Conservation (phyloP, 1,140 invertebrate species). For the Drosophila cardini region DNA sequence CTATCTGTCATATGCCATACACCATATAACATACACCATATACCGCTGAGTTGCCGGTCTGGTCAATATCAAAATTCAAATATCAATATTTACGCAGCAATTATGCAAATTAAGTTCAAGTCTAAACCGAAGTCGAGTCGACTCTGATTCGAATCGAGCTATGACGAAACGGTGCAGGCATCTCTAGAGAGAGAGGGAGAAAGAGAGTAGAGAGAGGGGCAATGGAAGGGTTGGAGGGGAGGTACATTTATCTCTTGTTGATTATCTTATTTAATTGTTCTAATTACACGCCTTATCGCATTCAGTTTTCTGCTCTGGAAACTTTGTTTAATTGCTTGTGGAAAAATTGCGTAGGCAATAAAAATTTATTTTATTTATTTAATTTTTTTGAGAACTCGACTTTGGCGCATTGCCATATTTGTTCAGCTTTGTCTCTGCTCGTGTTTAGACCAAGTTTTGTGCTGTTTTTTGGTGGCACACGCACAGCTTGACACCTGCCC, state of each 20-base stretch:
- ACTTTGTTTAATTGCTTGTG: conserved; percentile 63
- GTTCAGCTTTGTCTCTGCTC: conserved; percentile 15
- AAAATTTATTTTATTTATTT: no score
- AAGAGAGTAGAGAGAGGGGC: neutral
- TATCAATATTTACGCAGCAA: conserved; percentile 83
- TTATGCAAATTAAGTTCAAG: conserved; percentile 81
- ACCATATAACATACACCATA: neutral
- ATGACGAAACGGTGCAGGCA: conserved; percentile 71
- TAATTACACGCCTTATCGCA: conserved; percentile 62
- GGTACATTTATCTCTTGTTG: conserved; percentile 26
- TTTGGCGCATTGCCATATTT: conserved; percentile 35
- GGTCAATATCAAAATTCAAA: conserved; percentile 82
- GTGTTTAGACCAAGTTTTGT: conserved; percentile 31
- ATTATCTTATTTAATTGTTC: conserved; percentile 76
- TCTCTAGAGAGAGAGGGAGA: conserved; percentile 34
- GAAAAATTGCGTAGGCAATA: conserved; percentile 60
- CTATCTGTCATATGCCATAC: conserved; percentile 29
- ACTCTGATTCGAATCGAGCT: conserved; percentile 17
- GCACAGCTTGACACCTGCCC: conserved; percentile 79
- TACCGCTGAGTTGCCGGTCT: conserved; percentile 30
- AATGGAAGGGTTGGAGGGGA: neutral
- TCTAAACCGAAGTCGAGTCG: conserved; percentile 27
- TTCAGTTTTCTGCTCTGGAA: conserved; percentile 22
- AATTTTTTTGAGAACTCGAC: neutral
- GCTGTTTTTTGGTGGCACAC: conserved; percentile 54